Base-by-base conservation (phyloP, 2,888 invertebrate genomes). In the Drosophila nr. medialis region DNA sequence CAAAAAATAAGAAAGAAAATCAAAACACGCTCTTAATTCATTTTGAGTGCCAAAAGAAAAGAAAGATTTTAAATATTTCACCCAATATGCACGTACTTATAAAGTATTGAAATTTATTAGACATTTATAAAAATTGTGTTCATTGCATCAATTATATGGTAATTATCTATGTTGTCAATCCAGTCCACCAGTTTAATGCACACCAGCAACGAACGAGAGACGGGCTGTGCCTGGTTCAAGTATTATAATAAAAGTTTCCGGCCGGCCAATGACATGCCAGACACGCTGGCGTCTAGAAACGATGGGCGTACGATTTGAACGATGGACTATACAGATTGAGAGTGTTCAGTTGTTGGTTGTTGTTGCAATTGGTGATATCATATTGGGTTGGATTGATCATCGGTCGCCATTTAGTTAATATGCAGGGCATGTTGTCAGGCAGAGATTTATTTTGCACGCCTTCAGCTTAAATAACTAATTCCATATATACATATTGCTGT, bases 241-340 rank as follows among this genome's bases (percentile, higher is more conserved):
- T n/a, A 49, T 32, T 65, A 58, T 32, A 53, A 42, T 74, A 65
- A 61, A 62, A 49, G 49, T 64, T 62, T 73, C 62, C 64, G 75
- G 62, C 60, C 61, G 60, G 66, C 54, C 69, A 75, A 53, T 69
- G 62, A 63, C 54, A 67, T 67, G 81, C 79, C 77, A 84, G 84
- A 84, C 84, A 55, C 45, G 56, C 51, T 81, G 84, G 84, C 84
- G 84, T 86, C 84, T 58, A 36, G 54, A 60, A 81, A 60, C 77
- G 63, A 83, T 83, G 86, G 81, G 75, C 78, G 83, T 80, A 84
- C 55, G 60, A 60, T 54, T 45, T 60, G 60, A 58, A 48, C 40
- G 67, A 55, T 54, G 58, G 54, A 72, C 42, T 53, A 58, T 49
- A 49, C 27, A 50, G 64, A 68, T 51, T 60, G 60, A 51, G 32